Percentiles rank a stretch among this genome's conserved stretches.
Evolutionary conservation across 64 coral and sea anemone genomes (phyloP).

Genomic region (Montipora sp.): DNA sequence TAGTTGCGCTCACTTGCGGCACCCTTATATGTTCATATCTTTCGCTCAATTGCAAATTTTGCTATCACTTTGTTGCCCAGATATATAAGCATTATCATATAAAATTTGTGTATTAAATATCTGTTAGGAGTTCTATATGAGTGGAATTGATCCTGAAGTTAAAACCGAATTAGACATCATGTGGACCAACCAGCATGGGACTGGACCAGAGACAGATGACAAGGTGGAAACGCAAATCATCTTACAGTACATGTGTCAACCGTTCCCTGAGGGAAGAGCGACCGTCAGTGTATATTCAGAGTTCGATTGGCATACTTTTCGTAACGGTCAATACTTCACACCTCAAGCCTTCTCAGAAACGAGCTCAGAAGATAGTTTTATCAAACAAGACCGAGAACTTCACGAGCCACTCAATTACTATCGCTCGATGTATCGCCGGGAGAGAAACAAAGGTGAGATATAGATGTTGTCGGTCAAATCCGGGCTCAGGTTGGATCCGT

Average conservation of each 20-base stretch:
- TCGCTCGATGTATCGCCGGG: background rate
- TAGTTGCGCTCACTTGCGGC: no score
- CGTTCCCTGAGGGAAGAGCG: background rate
- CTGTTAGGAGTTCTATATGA: constrained; percentile 25
- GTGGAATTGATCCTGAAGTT: background rate
- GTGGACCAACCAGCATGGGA: constrained; percentile 49
- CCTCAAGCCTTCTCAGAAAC: background rate
- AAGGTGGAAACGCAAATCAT: constrained; percentile 34
- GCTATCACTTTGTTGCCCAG: no score
- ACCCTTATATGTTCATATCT: no score
- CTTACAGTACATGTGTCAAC: constrained; percentile 50
- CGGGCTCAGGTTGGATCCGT: no score
- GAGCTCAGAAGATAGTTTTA: background rate
- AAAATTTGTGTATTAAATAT: no score
- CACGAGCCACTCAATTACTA: constrained; percentile 33
- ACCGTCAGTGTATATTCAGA: background rate
- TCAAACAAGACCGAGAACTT: background rate
- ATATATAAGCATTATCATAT: no score
- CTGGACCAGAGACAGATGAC: constrained; percentile 14
- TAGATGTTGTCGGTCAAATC: no score
- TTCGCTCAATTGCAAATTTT: no score
- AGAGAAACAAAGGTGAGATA: constrained; percentile 35
- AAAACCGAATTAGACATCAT: constrained; percentile 30
- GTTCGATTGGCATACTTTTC: constrained; percentile 17
- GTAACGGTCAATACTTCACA: background rate